Conservation (phyloP, 1,140 invertebrate species). For the Hydropsyche tenuis region DNA sequence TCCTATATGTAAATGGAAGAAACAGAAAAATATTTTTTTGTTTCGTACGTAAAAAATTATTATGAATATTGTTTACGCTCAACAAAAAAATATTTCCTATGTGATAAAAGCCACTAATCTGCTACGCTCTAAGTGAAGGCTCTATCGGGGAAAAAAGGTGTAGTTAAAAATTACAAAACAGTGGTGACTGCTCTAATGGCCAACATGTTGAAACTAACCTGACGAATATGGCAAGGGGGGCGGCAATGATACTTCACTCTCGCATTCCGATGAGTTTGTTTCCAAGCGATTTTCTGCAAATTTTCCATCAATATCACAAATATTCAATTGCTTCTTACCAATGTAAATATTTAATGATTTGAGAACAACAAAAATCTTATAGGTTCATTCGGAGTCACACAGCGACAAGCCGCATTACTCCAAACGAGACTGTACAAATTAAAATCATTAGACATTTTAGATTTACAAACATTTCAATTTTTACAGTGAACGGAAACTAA, state of each 20-base stretch:
- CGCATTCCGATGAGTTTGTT: conserved; percentile 75
- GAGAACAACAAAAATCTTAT: not conserved
- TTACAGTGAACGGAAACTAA: too few species aligned
- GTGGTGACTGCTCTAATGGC: conserved; percentile 54
- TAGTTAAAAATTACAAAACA: conserved; percentile 31
- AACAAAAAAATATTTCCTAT: conserved; percentile 27
- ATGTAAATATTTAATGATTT: too few species aligned
- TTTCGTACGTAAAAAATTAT: too few species aligned
- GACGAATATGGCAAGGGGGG: conserved; percentile 73
- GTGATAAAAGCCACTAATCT: not conserved
- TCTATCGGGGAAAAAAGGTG: not conserved
- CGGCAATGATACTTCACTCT: conserved; percentile 73
- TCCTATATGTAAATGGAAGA: too few species aligned
- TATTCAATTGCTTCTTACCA: not conserved
- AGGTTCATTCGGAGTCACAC: too few species aligned
- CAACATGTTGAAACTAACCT: conserved; percentile 78
- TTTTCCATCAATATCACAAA: conserved; percentile 38
- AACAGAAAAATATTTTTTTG: too few species aligned
- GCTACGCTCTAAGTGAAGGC: not conserved
- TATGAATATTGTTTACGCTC: not conserved
- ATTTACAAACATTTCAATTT: too few species aligned
- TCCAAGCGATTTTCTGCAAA: conserved; percentile 72
- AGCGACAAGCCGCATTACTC: too few species aligned
- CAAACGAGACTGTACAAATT: too few species aligned
- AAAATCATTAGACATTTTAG: too few species aligned